These are phyloP conservation scores for Hyperoodon ampullatus DNA, from an alignment of 2,113 vertebrate species.

Conservation along the genomic window DNA sequence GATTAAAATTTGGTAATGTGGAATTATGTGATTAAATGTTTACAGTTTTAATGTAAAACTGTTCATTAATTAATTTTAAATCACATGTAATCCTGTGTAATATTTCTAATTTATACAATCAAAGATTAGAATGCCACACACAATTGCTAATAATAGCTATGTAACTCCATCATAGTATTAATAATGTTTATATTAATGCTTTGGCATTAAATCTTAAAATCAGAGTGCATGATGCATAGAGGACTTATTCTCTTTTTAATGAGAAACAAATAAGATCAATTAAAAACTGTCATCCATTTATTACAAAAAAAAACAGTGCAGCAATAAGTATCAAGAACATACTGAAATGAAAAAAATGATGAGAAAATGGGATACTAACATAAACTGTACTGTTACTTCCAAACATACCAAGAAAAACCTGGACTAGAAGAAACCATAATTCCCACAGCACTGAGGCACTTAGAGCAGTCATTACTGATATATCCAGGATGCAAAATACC, in stretches of 20 bases:
- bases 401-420: neutral
- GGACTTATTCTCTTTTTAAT: neutral
- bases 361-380: neutral
- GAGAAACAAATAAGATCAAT: neutral
- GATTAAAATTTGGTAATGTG: neutral
- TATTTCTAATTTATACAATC: neutral
- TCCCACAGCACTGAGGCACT: neutral
- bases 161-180: neutral
- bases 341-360: neutral
- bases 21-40: neutral
- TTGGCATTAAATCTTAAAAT: neutral
- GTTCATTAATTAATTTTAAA: neutral
- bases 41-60: neutral
- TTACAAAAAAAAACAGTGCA: neutral
- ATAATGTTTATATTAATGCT: neutral
- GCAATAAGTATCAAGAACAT: neutral
- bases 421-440: neutral
- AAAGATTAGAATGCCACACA: neutral
- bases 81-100: neutral
- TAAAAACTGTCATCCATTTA: neutral
- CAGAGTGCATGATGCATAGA: neutral
- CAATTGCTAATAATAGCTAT: neutral
- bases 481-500: neutral
- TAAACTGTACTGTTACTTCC: neutral
- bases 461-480: neutral